Evolutionary conservation across 2,113 vertebrate genomes (phyloP).

Genomic region (Rostratula benghalensis): DNA sequence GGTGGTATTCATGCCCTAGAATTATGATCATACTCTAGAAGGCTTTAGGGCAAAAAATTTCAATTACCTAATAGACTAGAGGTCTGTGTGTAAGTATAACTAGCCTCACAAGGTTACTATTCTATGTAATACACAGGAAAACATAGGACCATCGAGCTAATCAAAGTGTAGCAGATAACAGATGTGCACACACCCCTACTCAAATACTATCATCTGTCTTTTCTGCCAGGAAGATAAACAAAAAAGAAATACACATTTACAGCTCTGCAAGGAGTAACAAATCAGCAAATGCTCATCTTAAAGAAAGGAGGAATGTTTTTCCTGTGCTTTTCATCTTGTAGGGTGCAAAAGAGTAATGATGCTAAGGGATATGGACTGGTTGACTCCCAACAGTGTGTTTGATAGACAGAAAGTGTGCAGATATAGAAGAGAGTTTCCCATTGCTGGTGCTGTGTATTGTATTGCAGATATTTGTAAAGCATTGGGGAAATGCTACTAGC

Average conservation of each 20-base stretch:
- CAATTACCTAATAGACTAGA: background rate
- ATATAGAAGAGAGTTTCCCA: background rate
- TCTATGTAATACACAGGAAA: background rate
- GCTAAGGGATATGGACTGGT: background rate
- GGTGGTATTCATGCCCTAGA: background rate
- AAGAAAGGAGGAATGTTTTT: background rate
- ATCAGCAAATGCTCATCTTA: background rate
- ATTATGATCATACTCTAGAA: background rate
- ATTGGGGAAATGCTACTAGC: background rate
- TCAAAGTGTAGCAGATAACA: background rate
- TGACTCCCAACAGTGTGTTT: background rate
- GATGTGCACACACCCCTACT: fast-evolving
- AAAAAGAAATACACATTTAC: background rate
- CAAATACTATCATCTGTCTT: background rate
- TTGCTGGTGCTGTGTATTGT: background rate
- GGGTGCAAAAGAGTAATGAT: background rate
- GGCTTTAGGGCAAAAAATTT: background rate
- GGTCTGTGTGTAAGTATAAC: background rate
- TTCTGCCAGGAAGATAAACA: background rate
- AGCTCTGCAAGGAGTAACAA: background rate
- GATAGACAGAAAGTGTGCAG: background rate
- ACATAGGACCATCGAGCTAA: background rate
- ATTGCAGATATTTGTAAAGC: background rate
- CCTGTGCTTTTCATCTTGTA: background rate
- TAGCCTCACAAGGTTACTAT: background rate